Conservation (phyloP, 2,797 vertebrate genomes). For the Leptatherina wallacei region DNA sequence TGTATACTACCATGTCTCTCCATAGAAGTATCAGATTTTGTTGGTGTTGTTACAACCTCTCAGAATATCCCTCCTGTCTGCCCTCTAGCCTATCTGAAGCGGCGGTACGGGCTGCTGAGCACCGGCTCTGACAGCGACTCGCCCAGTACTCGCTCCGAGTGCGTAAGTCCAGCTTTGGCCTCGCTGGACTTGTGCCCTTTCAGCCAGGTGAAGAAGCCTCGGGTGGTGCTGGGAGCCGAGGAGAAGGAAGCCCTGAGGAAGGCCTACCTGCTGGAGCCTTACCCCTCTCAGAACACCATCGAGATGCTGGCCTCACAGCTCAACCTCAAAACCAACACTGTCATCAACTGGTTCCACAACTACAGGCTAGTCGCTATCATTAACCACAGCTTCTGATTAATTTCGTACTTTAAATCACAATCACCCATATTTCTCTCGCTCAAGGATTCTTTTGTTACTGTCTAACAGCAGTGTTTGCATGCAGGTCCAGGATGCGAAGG, state of each 20-base stretch:
- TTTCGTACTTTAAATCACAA: background rate
- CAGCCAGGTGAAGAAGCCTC: slow-evolving; percentile 93
- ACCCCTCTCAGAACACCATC: slow-evolving; percentile 97
- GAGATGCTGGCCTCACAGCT: slow-evolving; percentile 95
- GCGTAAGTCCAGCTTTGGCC: slow-evolving; percentile 89
- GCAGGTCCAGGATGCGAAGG: slow-evolving; percentile 97
- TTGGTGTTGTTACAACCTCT: background rate
- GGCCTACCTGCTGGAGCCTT: slow-evolving; percentile 95
- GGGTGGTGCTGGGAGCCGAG: slow-evolving; percentile 94
- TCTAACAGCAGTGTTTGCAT: slow-evolving; percentile 50
- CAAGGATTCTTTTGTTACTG: background rate
- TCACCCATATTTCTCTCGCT: background rate
- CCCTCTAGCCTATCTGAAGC: slow-evolving; percentile 92
- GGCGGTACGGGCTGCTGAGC: slow-evolving; percentile 93
- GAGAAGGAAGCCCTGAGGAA: slow-evolving; percentile 96
- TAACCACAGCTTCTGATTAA: background rate
- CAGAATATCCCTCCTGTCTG: slow-evolving; percentile 13
- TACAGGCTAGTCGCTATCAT: slow-evolving; percentile 87
- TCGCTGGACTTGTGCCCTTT: slow-evolving; percentile 89
- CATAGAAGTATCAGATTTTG: background rate
- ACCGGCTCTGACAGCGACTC: slow-evolving; percentile 94
- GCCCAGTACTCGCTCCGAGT: slow-evolving; percentile 88
- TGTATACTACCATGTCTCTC: background rate
- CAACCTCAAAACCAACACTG: slow-evolving; percentile 97
- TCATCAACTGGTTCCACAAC: slow-evolving; percentile 99